These are phyloP conservation scores for Acrobasis repandana DNA, from an alignment of 2,888 invertebrate genomes.

Conservation along the genomic window DNA sequence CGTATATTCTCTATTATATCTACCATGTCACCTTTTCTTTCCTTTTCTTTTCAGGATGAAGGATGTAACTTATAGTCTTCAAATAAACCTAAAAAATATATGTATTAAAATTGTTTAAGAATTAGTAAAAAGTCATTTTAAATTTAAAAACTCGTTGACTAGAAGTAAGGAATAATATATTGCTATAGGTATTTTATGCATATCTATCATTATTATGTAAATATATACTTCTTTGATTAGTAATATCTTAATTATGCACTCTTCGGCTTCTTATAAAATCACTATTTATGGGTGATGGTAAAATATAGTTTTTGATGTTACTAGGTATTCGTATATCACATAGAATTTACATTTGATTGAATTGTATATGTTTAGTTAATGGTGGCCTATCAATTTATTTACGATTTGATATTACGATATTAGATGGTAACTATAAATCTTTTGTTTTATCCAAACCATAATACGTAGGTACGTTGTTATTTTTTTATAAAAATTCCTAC, in stretches of 20 bases:
- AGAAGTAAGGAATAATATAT: not conserved
- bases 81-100: no score
- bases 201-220: slow-evolving; percentile 8
- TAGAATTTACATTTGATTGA: not conserved
- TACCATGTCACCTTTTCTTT: no score
- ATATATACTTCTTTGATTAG: slow-evolving; percentile 2
- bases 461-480: no score
- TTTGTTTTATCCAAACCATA: no score
- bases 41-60: no score
- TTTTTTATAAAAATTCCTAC: no score
- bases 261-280: slow-evolving; percentile 1
- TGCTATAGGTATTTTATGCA: not conserved
- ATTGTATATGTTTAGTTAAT: no score
- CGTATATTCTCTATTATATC: no score
- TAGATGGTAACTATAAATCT: no score
- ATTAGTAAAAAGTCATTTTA: not conserved
- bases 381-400: no score
- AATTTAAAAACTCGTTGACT: not conserved
- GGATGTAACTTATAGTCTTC: no score
- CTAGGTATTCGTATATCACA: not conserved
- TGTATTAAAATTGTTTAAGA: not conserved
- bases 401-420: no score
- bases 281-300: slow-evolving; percentile 1
- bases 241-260: slow-evolving; percentile 4
- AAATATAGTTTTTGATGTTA: not conserved